Evolutionary conservation across 1,140 invertebrate genomes (phyloP), one percentile per base, ranked within the genome.

Genomic region (Cyclina sinensis): DNA sequence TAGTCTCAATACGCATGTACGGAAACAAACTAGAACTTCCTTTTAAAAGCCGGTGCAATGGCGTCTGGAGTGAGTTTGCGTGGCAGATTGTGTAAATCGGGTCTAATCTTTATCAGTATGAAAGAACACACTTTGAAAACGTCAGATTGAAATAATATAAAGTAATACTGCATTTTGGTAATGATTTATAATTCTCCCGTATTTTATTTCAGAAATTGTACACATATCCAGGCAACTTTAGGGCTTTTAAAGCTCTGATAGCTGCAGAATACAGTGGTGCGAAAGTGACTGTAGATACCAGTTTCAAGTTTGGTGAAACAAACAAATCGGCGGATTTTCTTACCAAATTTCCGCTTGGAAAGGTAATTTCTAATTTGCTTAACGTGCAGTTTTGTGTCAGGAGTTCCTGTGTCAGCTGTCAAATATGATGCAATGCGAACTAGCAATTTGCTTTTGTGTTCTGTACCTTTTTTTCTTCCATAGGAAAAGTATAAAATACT

Each of bases 201-300:
- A 70, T 89, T 92, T 85, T 39, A 95, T 97, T 97, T 51, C 96
- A 99, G 98, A 99, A 98, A 95, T 97, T 99, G 94, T 99, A 99
- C 96, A 99, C 98, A 93, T 99, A 99, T 96, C 97, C 98, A 91
- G 97, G 98, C 96, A 99, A 99, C 97, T 99, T 99, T 97, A 97
- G 99, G 94, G 98, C 95, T 37, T 96, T 96, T 83, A 99, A 99
- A 96, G 98, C 97, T 93, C 97, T 99, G 93, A 98, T 99, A 95
- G 99, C 99, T 92, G 98, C 99, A 95, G 97, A 99, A 95, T 99
- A 98, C 96, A 98, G 98, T 91, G 98, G 98, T 91, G 97, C 97
- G 88, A 97, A 98, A 93, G 96, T 99, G 90, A 98, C 98, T 96
- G 96, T 99, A 74, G 92, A 92, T 14, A 96, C 97, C 79, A 97